Base-by-base conservation (phyloP, 2,888 invertebrate species). In the Athetis lepigone region DNA sequence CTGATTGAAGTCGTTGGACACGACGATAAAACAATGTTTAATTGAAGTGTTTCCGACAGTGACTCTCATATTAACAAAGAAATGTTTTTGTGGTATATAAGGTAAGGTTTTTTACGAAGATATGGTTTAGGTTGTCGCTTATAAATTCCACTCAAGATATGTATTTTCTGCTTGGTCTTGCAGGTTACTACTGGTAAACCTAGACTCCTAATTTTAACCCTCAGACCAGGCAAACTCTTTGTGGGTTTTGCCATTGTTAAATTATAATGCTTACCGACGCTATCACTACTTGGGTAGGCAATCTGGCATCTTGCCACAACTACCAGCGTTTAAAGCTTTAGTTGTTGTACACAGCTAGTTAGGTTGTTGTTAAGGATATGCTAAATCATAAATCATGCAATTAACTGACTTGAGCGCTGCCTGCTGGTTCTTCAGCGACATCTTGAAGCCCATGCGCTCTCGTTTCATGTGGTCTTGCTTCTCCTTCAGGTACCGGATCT, bases 351-450 rank as follows among this genome's bases (percentile, higher is more conserved):
- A n/a, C n/a, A n/a, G n/a, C n/a, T n/a, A n/a, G n/a, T n/a, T n/a
- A n/a, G n/a, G n/a, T n/a, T n/a, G n/a, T n/a, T n/a, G n/a, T n/a
- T n/a, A n/a, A n/a, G n/a, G n/a, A n/a, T n/a, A n/a, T n/a, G n/a
- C n/a, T n/a, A n/a, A n/a, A n/a, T 29, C 13, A 33, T n/a, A 33
- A 13, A 2, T 2, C 51, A n/a, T 29, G 4, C 11, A 33, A 13
- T 2, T 2, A 55, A 87, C 89, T 88, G 62, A 96, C 96, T 96
- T 97, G 56, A 98, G 95, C 55, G 97, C 96, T 8, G 96, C 95
- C 80, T 98, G 98, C 87, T 98, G 97, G 84, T 97, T 98, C 84
- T 97, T 98, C 86, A 98, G 96, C 59, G 97, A 96, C 85, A 97
- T 97, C 82, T 97, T 97, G 58, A 98, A 95, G 13, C 96, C 97